Evolutionary conservation across 92 coral and sea anemone species (phyloP).

Genomic region (Pocillopora grandis): DNA sequence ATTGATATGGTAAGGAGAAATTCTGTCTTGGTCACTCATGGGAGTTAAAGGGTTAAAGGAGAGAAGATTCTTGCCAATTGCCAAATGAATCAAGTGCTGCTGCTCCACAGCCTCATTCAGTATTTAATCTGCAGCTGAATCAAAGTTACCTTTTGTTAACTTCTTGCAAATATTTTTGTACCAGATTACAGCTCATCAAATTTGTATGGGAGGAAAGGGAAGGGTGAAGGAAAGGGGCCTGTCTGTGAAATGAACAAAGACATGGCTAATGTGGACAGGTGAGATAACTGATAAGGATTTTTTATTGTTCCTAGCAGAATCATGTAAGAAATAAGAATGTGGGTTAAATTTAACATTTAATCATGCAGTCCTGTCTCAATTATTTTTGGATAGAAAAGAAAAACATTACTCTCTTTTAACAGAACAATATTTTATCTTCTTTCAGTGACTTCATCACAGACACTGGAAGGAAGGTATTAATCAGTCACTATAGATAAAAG

Average conservation of each 20-base stretch:
- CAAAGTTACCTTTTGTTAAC: neutral
- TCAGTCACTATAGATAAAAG: neutral
- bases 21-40: too few species aligned
- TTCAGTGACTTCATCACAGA: conserved; percentile 12
- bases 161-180: too few species aligned
- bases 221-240: neutral
- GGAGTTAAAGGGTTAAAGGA: too few species aligned
- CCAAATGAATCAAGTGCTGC: too few species aligned
- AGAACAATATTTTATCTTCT: neutral
- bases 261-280: conserved; percentile 30
- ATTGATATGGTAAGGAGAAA: too few species aligned
- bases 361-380: too few species aligned
- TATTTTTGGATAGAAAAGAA: too few species aligned
- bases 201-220: conserved; percentile 8
- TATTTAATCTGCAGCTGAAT: neutral
- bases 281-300: neutral
- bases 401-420: too few species aligned
- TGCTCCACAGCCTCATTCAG: too few species aligned
- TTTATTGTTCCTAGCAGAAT: neutral
- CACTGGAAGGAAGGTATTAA: conserved; percentile 24
- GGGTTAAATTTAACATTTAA: too few species aligned
- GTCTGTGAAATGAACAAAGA: conserved; percentile 19
- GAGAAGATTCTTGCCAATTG: too few species aligned
- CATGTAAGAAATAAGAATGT: too few species aligned
- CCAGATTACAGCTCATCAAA: conserved; percentile 24